A percentile compares a stretch with the other conserved stretches of the same genome.
Evolutionary conservation across 2,888 invertebrate genomes (phyloP).

Genomic region (Cataglyphis rosenhaueri): DNA sequence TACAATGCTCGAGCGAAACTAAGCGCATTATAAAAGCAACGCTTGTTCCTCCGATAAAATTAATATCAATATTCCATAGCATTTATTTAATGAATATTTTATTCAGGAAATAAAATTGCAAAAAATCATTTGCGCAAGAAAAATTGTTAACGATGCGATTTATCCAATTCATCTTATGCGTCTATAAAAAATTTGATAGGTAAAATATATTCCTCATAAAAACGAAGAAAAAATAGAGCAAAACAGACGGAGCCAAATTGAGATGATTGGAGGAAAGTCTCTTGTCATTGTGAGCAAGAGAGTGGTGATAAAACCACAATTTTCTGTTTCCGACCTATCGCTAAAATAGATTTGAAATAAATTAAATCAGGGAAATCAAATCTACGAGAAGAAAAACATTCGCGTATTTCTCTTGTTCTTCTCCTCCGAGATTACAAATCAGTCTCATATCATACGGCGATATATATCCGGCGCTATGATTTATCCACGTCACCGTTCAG

Average conservation of each 20-base stretch:
- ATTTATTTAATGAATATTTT: not conserved
- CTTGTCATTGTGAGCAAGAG: not conserved
- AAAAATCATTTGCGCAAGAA: not conserved
- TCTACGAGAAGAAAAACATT: not conserved
- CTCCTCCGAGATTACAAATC: not conserved
- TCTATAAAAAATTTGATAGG: not conserved
- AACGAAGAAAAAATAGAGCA: not conserved
- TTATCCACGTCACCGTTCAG: conserved; percentile 45
- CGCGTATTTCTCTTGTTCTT: not conserved
- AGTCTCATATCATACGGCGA: not conserved
- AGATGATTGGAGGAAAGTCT: not conserved
- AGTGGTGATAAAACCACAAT: not conserved
- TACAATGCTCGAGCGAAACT: not conserved
- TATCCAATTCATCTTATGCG: not conserved
- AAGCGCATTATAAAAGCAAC: conserved; percentile 1
- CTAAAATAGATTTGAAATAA: not conserved
- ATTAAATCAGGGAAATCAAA: not conserved
- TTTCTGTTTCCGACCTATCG: not conserved
- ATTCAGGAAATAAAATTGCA: not conserved
- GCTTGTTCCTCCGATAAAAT: conserved; percentile 8
- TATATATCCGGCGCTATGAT: conserved; percentile 35
- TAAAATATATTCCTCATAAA: not conserved
- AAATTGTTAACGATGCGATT: not conserved
- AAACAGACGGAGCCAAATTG: not conserved
- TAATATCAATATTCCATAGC: not conserved